These are phyloP conservation scores for Barnardius zonarius DNA, from an alignment of 2,113 vertebrate genomes.

Conservation along the genomic window DNA sequence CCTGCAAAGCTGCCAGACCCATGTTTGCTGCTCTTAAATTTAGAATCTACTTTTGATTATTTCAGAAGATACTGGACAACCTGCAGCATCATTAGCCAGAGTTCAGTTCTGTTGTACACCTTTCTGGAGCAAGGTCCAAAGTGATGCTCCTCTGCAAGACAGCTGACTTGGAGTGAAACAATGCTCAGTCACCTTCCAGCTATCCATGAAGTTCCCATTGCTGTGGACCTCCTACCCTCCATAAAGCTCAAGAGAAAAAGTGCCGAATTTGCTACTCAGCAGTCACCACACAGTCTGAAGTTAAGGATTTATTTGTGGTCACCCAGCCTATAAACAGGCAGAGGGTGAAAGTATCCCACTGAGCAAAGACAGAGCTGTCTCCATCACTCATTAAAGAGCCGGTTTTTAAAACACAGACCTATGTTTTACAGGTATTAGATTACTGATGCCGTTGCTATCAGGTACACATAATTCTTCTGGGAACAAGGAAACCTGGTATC, in stretches of 20 bases:
- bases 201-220: not conserved
- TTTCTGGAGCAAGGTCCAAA: not conserved
- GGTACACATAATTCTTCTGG: not conserved
- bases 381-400: not conserved
- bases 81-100: fast-evolving
- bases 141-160: not conserved
- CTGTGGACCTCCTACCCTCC: not conserved
- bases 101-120: not conserved
- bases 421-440: not conserved
- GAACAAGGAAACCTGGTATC: not conserved
- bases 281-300: not conserved
- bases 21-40: not conserved
- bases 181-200: not conserved
- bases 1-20: not conserved
- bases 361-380: not conserved
- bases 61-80: not conserved
- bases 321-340: not conserved
- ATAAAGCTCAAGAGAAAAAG: not conserved
- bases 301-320: not conserved
- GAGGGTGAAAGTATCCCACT: not conserved
- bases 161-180: not conserved
- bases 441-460: not conserved
- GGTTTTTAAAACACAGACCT: not conserved
- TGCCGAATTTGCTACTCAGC: not conserved
- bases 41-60: fast-evolving